Conservation (phyloP, 2,113 vertebrate genomes). For the Aythya baeri region DNA sequence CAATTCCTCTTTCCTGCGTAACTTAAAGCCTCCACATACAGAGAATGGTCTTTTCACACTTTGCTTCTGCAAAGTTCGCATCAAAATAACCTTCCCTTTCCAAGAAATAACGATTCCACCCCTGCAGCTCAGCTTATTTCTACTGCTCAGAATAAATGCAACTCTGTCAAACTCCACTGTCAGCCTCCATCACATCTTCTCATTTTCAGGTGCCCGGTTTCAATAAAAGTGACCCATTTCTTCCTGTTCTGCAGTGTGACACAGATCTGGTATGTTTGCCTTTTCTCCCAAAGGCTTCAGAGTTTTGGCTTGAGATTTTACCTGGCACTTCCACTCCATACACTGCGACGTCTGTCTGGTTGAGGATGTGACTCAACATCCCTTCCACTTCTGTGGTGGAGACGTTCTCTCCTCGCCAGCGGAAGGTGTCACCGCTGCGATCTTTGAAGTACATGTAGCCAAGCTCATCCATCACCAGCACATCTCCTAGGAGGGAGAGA, state of each 20-base stretch:
- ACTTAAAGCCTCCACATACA: background rate
- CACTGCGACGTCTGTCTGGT: slow-evolving; percentile 86
- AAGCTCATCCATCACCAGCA: slow-evolving; percentile 91
- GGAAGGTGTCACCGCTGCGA: slow-evolving; percentile 89
- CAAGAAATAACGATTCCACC: background rate
- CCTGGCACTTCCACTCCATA: slow-evolving; percentile 88
- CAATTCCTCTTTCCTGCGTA: background rate
- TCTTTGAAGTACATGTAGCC: slow-evolving; percentile 92
- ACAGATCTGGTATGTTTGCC: rapidly evolving
- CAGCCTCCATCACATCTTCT: rapidly evolving
- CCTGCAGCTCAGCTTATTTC: rapidly evolving
- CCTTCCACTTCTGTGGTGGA: slow-evolving; percentile 91
- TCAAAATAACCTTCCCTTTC: background rate
- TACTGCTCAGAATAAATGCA: background rate
- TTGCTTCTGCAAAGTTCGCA: background rate
- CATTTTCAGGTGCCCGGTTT: background rate
- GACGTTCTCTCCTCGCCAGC: slow-evolving; percentile 91
- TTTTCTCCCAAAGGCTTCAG: rapidly evolving
- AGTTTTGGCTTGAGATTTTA: background rate
- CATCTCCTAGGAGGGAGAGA: slow-evolving; percentile 75
- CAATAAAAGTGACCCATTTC: background rate
- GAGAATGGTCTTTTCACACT: rapidly evolving
- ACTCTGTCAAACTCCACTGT: rapidly evolving
- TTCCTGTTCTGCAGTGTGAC: rapidly evolving
- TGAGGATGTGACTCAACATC: slow-evolving; percentile 82